Base-by-base conservation (phyloP, 2,113 vertebrate species). In the Cyprinodon brontotheroides region DNA sequence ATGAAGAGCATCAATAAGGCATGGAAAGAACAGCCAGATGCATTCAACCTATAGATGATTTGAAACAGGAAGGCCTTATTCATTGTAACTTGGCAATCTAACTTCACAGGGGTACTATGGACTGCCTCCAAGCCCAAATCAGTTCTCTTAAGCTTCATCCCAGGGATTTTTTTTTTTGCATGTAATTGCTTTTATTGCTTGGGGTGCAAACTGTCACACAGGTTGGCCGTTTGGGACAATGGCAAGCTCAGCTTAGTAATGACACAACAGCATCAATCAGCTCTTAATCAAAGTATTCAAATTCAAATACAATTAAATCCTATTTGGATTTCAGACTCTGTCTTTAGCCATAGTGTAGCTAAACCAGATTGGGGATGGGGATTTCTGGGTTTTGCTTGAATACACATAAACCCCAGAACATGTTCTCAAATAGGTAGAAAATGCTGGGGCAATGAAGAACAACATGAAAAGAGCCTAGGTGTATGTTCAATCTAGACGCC, bases 11-110 rank as follows among this genome's bases (percentile, higher is more conserved):
- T 75, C 40, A 82, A 74, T 53, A 14, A 37, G 77, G 67, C 29
- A 5, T 60, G 39, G 84, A 61, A 43, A 79, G 79, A 84, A 78
- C 63, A 86, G 80, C 75, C 79, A 69, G 67, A 63, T 83, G 86
- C 22, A 64, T 70, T 75, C 74, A 83, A 47, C 91, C 82, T 68
- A 64, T 72, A 84, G 87, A 81, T 92, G 91, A 88, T 92, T 92
- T 92, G 86, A 72, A 77, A 83, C 69, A 4, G 81, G 81, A 79
- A 90, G 85, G 82, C 89, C 88, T 77, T 81, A 91, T 89, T 86
- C 93, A 91, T 93, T 91, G 93, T 93, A 89, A 89, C 36, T 45
- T 84, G 86, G 86, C 92, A 92, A 93, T 92, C 90, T 93, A 91
- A 94, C 91, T 90, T 92, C 92, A 79, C 85, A 93, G 93, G 89